Conservation (phyloP, 2,113 vertebrate species). For the Brachypodius melanocephalos region DNA sequence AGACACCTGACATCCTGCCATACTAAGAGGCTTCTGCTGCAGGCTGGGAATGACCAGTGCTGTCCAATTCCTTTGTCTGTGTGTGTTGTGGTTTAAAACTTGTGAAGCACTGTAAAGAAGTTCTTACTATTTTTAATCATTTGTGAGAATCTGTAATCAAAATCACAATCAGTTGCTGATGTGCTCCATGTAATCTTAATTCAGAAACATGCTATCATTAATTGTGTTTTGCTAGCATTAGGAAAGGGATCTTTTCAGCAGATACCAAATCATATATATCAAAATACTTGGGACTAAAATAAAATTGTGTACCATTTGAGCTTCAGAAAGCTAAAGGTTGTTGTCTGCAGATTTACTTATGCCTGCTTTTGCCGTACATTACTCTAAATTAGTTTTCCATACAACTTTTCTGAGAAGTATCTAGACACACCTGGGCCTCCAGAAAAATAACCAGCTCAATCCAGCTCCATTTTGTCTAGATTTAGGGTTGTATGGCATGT, state of each 20-base stretch:
- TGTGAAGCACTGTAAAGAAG: neutral
- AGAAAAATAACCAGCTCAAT: neutral
- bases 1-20: neutral
- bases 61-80: neutral
- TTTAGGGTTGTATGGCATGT: neutral
- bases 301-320: neutral
- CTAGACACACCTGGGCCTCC: neutral
- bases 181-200: neutral
- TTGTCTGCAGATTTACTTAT: neutral
- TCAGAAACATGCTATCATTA: neutral
- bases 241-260: neutral
- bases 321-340: neutral
- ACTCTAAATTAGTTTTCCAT: neutral
- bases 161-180: conserved; percentile 17
- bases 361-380: neutral
- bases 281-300: neutral
- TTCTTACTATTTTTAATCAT: neutral
- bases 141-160: conserved; percentile 9
- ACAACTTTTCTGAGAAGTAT: neutral
- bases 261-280: neutral
- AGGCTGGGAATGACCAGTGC: neutral
- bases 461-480: neutral
- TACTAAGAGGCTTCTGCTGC: neutral
- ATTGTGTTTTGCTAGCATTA: neutral
- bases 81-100: too few species aligned